Evolutionary conservation across 2,888 invertebrate genomes (phyloP), one percentile per base, ranked within the genome.

Genomic region (Dryobota labecula): DNA sequence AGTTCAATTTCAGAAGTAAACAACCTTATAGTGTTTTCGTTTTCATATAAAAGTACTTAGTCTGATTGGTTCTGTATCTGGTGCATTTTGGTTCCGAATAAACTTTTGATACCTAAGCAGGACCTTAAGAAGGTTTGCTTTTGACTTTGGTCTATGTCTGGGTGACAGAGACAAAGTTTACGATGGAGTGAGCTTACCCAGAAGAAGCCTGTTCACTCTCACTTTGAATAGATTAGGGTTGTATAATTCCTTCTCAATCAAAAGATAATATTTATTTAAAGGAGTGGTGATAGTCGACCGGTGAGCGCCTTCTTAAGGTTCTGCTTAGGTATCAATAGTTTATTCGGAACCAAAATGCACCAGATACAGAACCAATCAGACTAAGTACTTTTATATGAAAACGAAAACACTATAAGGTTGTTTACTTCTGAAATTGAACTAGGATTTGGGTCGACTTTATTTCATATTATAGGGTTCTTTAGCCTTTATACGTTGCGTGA

Each of bases 401-500:
- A 36, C 24, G 36, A 73, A 45, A 38, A 77, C 20, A 30, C 36
- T 41, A 15, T 13, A 54, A 53, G 45, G 33, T 62, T 69, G 64
- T 76, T 62, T 65, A 58, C 41, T 62, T 57, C 54, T 63, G 45
- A 33, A 49, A 76, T 36, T 45, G 11, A 64, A 62, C n/a, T 68
- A 58, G 57, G 33, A 74, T 64, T 78, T 53, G 53, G 67, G 65
- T 78, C 61, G 67, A 58, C 60, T 67, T 70, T 70, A 58, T 62
- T 76, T 75, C 70, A 67, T 68, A 65, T 69, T 75, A 45, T 51
- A 58, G 61, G 65, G 72, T 63, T 64, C 51, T 75, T 64, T 73
- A 78, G 73, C 47, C 65, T 78, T 78, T 68, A 64, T 80, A 74
- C 73, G 73, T 86, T 83, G 89, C 89, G 89, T 89, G 89, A 87